A percentile compares a stretch with the other conserved stretches of the same genome.
phyloP scores from a whole-genome alignment of 2,888 invertebrate genomes.

The Hirtodrosophila duncani region DNA sequence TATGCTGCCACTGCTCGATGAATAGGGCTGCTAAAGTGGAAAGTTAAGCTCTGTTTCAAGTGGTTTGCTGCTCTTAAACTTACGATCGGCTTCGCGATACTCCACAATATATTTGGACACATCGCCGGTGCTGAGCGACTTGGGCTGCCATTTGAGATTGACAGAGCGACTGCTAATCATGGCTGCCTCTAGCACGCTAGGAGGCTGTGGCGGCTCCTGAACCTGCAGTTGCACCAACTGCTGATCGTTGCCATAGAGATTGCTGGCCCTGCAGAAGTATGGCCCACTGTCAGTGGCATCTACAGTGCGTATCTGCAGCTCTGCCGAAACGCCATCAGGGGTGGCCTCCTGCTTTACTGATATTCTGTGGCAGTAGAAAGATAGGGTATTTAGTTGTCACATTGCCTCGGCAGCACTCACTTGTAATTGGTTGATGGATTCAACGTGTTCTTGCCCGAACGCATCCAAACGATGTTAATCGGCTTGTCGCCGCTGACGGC shows the following conservation, averaged over 20 bases:
- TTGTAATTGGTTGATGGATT: constrained; percentile 86
- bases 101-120: constrained; percentile 85
- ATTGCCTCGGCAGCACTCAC: constrained; percentile 74
- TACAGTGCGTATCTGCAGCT: constrained; percentile 84
- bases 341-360: constrained; percentile 84
- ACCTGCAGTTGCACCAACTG: constrained; percentile 85
- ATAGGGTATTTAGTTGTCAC: constrained; percentile 2
- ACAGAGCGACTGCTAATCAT: constrained; percentile 86
- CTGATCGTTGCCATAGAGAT: constrained; percentile 85
- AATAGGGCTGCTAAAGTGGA: constrained; percentile 72
- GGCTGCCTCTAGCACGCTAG: constrained; percentile 83
- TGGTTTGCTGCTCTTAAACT: too few relatives aligned
- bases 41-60: too few relatives aligned
- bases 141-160: constrained; percentile 87
- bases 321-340: constrained; percentile 84
- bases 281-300: constrained; percentile 86
- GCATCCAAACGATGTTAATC: constrained; percentile 86
- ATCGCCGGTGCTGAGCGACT: constrained; percentile 84
- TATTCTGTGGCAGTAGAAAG: constrained; percentile 78
- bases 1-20: constrained; percentile 82
- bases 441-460: constrained; percentile 84
- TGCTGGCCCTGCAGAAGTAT: constrained; percentile 88
- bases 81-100: constrained; percentile 83
- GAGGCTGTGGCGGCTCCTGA: constrained; percentile 87
- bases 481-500: constrained; percentile 89